phyloP scores from a whole-genome alignment of 2,888 invertebrate species.

The Rosalia funebris region DNA sequence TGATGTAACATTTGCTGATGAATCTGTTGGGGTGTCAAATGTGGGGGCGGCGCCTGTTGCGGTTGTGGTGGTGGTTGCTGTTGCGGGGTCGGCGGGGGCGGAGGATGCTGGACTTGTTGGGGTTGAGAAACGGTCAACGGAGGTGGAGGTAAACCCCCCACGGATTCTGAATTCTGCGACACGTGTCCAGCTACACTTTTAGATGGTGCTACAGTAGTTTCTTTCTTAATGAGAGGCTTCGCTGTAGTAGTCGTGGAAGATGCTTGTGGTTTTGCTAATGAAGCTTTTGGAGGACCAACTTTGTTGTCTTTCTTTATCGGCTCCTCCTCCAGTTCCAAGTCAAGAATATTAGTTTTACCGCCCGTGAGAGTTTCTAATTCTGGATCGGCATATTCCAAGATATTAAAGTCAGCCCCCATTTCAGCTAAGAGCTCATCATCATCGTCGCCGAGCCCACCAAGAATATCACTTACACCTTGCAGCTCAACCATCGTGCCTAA shows the following conservation, averaged over 20 bases:
- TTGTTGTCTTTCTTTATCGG: conserved; percentile 74
- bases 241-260: conserved; percentile 33
- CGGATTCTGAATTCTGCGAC: conserved; percentile 6
- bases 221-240: conserved; percentile 37
- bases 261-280: conserved; percentile 34
- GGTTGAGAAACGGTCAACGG: conserved; percentile 22
- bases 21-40: conserved; percentile 61
- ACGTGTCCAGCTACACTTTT: conserved; percentile 22
- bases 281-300: conserved; percentile 51
- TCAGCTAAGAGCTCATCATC: conserved; percentile 89
- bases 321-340: conserved; percentile 82
- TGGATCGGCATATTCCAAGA: conserved; percentile 94
- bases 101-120: conserved; percentile 34
- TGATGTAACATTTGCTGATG: conserved; percentile 70
- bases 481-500: conserved; percentile 66
- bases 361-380: conserved; percentile 86
- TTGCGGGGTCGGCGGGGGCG: conserved; percentile 41
- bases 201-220: conserved; percentile 15
- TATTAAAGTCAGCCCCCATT: conserved; percentile 94
- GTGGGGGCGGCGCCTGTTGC: conserved; percentile 49
- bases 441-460: conserved; percentile 85
- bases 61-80: conserved; percentile 40
- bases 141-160: conserved; percentile 13
- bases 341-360: conserved; percentile 85
- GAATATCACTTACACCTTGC: conserved; percentile 79